A percentile compares a stretch with the other conserved stretches of the same genome.
phyloP scores from a whole-genome alignment of 2,888 invertebrate species.

The Drosophila subquinaria region DNA sequence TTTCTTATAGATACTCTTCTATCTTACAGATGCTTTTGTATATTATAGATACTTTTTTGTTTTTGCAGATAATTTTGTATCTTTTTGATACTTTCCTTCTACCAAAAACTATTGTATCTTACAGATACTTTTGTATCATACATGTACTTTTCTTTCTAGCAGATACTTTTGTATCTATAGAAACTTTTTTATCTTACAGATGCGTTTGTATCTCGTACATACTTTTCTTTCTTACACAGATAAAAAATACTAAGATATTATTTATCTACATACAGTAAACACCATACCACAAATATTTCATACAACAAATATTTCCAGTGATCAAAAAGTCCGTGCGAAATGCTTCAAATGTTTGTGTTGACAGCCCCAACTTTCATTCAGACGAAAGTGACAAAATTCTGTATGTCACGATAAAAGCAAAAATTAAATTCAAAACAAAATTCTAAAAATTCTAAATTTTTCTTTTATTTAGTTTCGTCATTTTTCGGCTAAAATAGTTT shows the following conservation, averaged over 20 bases:
- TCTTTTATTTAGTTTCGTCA: constrained; percentile 17
- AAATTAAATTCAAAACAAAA: constrained; percentile 2
- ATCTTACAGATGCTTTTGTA: background rate
- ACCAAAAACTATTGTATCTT: too few species aligned
- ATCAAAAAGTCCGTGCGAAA: constrained; percentile 6
- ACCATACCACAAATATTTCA: too few species aligned
- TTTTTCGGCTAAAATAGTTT: constrained; percentile 25
- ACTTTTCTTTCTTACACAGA: too few species aligned
- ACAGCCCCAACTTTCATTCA: constrained; percentile 3
- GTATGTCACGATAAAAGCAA: background rate
- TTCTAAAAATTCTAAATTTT: constrained; percentile 42
- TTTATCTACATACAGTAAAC: background rate
- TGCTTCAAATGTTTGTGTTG: background rate
- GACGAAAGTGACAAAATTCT: background rate
- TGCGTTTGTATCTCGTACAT: too few species aligned
- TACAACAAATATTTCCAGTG: background rate
- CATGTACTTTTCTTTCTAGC: too few species aligned
- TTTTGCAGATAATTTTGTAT: background rate
- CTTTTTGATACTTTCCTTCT: background rate
- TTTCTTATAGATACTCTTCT: background rate
- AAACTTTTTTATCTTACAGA: too few species aligned
- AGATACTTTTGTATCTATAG: too few species aligned
- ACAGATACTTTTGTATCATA: too few species aligned
- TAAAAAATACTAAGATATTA: background rate
- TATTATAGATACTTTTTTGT: background rate